Conservation (phyloP, 2,797 vertebrate genomes). For the Xenops minutus region DNA sequence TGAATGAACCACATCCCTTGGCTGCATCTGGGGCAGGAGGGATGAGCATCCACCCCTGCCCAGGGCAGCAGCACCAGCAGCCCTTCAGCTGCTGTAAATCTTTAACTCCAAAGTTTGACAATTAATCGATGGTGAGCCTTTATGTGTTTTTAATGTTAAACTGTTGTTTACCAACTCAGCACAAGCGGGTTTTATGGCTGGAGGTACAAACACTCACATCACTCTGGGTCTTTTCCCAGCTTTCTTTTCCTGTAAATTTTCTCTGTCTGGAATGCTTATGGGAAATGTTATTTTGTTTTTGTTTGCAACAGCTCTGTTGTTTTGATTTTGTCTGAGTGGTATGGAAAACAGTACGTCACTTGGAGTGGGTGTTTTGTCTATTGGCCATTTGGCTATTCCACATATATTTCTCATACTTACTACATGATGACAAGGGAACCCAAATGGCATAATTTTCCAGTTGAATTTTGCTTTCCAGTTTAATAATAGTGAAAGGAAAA, state of each 20-base stretch:
- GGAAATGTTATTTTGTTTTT: conserved; percentile 87
- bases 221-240: conserved; percentile 77
- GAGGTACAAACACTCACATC: conserved; percentile 58
- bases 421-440: conserved; percentile 82
- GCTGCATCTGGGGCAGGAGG: background rate
- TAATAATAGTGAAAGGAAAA: conserved; percentile 80
- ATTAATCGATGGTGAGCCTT: conserved; percentile 50
- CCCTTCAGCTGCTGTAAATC: background rate
- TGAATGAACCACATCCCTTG: background rate
- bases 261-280: conserved; percentile 84
- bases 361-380: conserved; percentile 84
- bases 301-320: conserved; percentile 84
- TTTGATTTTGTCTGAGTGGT: conserved; percentile 85
- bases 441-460: conserved; percentile 78
- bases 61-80: background rate
- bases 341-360: conserved; percentile 85
- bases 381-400: conserved; percentile 82
- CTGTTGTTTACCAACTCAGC: conserved; percentile 41
- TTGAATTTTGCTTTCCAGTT: conserved; percentile 77
- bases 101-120: conserved; percentile 55
- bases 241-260: conserved; percentile 81
- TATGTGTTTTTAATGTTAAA: conserved; percentile 26
- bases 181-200: conserved; percentile 23
- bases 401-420: conserved; percentile 81
- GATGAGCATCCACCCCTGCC: background rate